These are phyloP conservation scores for Neuroscelio doddi DNA, from an alignment of 2,888 invertebrate species.

Conservation along the genomic window DNA sequence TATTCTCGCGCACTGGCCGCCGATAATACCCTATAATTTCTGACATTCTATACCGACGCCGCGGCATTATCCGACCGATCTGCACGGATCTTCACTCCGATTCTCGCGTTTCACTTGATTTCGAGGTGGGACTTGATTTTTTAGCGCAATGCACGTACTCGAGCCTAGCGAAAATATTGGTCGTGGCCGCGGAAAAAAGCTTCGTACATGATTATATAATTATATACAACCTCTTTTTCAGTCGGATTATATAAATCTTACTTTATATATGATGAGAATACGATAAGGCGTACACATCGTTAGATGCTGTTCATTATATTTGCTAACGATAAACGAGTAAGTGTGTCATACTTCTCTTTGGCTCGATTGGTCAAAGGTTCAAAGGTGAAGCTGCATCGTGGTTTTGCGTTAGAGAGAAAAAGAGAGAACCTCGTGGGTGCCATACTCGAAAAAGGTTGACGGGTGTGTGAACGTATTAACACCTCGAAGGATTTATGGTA, in stretches of 20 bases:
- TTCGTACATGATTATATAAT: too few species aligned
- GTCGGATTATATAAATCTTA: too few species aligned
- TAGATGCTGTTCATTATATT: slow-evolving; percentile 5
- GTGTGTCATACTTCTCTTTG: slow-evolving; percentile 2
- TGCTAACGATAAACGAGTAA: slow-evolving; percentile 9
- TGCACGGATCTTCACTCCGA: slow-evolving; percentile 57
- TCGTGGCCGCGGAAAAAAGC: slow-evolving; percentile 25
- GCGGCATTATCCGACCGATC: slow-evolving; percentile 62
- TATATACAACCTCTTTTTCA: too few species aligned
- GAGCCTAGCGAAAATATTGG: slow-evolving; percentile 5
- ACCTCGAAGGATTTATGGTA: slow-evolving; percentile 70
- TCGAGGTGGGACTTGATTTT: slow-evolving; percentile 52
- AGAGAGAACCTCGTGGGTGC: slow-evolving; percentile 47
- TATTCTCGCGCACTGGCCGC: slow-evolving; percentile 58
- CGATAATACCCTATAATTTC: slow-evolving; percentile 69
- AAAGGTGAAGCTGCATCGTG: slow-evolving; percentile 14
- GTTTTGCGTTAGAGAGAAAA: slow-evolving; percentile 12
- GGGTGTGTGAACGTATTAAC: slow-evolving; percentile 69
- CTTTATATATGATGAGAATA: slow-evolving; percentile 5
- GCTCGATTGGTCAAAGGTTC: slow-evolving; percentile 18
- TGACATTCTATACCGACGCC: slow-evolving; percentile 65
- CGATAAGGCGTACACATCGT: slow-evolving; percentile 1
- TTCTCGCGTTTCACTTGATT: slow-evolving; percentile 62
- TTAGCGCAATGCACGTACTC: slow-evolving; percentile 15
- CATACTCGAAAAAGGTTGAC: slow-evolving; percentile 51